Conservation (phyloP, 2,888 invertebrate genomes). For the Drosophila paracracens region DNA sequence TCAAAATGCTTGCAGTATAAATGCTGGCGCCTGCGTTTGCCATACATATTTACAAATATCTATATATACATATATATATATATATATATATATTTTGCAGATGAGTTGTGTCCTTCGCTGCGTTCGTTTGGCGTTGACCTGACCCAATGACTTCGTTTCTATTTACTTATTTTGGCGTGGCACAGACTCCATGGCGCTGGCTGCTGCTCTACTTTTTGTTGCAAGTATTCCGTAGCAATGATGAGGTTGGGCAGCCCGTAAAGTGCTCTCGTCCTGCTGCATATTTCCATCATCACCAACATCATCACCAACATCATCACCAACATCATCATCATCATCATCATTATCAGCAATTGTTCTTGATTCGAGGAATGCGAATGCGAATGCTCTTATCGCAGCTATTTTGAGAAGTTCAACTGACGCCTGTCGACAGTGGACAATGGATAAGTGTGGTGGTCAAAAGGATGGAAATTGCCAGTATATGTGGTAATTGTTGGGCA, state of each 20-base stretch:
- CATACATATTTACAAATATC: background rate
- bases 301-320: background rate
- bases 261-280: conserved; percentile 14
- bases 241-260: conserved; percentile 12
- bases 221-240: conserved; percentile 39
- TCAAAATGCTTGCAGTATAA: conserved; percentile 42
- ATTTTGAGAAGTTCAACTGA: conserved; percentile 19
- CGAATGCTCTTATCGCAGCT: conserved; percentile 12
- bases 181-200: conserved; percentile 66
- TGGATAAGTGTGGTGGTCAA: background rate
- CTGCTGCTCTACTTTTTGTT: conserved; percentile 39
- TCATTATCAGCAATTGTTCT: conserved; percentile 3
- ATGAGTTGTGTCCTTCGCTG: conserved; percentile 40
- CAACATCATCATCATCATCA: background rate
- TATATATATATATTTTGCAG: conserved; percentile 5
- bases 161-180: conserved; percentile 38
- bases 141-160: conserved; percentile 68
- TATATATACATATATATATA: background rate
- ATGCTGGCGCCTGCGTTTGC: conserved; percentile 57
- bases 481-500: background rate
- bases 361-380: conserved; percentile 13
- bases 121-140: conserved; percentile 38
- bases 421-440: conserved; percentile 6
- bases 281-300: conserved; percentile 1
- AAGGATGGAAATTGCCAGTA: background rate